Base-by-base conservation (phyloP, 2,113 vertebrate species). In the Chiloscyllium plagiosum region DNA sequence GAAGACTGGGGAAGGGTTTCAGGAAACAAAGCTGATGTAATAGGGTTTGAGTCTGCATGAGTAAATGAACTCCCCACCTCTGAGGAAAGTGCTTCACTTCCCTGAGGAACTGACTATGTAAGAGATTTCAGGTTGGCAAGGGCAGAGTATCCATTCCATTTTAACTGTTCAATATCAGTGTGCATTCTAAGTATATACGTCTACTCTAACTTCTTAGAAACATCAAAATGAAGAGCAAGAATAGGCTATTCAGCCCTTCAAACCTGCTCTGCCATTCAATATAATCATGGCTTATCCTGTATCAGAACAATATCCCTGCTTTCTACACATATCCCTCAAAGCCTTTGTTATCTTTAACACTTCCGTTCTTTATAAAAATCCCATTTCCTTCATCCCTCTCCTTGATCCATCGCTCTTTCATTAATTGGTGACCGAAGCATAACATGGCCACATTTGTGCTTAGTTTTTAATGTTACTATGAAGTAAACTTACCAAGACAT, bases 401-500 rank as follows among this genome's bases (percentile, higher is more conserved):
- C 33, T 66, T 61, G 19, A 4, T 61, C 52, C 22, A n/a, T 37
- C 65, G 66, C 89, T 66, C 33, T 92, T 65, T 66, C 56, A 50
- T 22, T 29, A 4, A 3, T 61, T 29, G 4, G 50, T 24, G 8
- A 68, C 29, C 29, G 50, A 37, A 72, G 47, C 69, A 95, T 42
- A 66, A 66, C 61, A 61, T 5, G 7, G 42, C 17, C 24, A 5
- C 24, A 52, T 29, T 72, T 95, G 10, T 29, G 15, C 65, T 24
- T 1, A 0, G 47, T 70, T 95, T 29, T 4, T 15, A 26, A 52
- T 17, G 37, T 20, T 50, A 52, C 42, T 8, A 29, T 95, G 90
- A 96, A 96, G 96, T 90, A 96, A 96, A 97, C 98, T 98, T 97
- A 99, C 99, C 99, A 97, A 98, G 98, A 97, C 99, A 99, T 96